These are phyloP conservation scores for Diadromus collaris DNA, from an alignment of 2,888 invertebrate species.

Conservation along the genomic window DNA sequence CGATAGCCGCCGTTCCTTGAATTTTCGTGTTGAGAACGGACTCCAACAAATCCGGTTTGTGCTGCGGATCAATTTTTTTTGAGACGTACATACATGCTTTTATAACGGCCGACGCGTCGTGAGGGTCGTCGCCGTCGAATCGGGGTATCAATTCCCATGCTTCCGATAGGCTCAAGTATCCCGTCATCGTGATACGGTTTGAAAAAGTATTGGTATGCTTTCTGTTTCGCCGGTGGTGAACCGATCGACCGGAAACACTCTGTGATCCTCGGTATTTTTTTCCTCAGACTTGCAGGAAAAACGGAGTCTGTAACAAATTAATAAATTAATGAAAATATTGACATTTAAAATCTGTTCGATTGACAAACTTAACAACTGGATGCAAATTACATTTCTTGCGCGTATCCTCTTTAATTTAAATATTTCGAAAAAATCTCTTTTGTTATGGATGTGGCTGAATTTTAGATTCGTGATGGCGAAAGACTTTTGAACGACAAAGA, in stretches of 20 bases:
- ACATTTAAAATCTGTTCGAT: neutral
- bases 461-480: no score
- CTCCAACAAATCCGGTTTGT: neutral
- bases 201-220: neutral
- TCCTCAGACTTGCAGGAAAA: neutral
- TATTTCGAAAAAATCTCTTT: no score
- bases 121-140: neutral
- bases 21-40: conserved; percentile 7
- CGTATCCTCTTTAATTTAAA: no score
- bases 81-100: conserved; percentile 15
- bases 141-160: conserved; percentile 20
- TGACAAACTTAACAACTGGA: no score
- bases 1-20: neutral
- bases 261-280: neutral
- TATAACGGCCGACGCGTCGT: neutral
- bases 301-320: neutral
- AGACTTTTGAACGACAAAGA: no score
- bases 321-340: neutral
- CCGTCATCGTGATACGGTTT: neutral
- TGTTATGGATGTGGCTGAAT: no score
- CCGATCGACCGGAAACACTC: neutral
- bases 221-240: neutral
- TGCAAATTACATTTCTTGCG: no score
- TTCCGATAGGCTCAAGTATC: neutral
- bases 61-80: neutral